A percentile compares a stretch with the other conserved stretches of the same genome.
Conservation (phyloP, 2,888 invertebrate species). For the Mylabris sibirica region DNA sequence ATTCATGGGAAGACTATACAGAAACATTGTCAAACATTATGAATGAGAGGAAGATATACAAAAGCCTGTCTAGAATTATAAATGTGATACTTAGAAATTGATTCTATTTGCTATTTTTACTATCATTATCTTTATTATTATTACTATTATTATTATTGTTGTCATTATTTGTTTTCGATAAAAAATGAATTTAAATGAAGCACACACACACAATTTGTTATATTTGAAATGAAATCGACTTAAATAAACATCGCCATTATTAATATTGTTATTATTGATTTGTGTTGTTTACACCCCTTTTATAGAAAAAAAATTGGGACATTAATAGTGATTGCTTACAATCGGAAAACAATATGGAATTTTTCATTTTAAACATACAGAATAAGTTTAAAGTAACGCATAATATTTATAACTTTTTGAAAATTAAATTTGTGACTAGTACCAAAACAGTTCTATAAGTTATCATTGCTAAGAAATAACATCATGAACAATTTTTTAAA, state of each 20-base stretch:
- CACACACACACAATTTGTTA: neutral
- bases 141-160: neutral
- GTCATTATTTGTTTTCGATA: neutral
- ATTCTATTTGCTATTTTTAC: conserved; percentile 44
- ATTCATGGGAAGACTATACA: conserved; percentile 49
- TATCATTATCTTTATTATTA: neutral
- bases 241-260: neutral
- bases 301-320: neutral
- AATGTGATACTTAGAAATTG: conserved; percentile 52
- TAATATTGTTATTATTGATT: conserved; percentile 8
- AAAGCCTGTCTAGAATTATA: conserved; percentile 56
- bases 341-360: too few species aligned
- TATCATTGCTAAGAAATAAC: too few species aligned
- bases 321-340: neutral
- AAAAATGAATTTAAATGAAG: neutral
- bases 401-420: too few species aligned
- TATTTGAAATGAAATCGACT: neutral
- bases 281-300: neutral
- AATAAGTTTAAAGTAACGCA: too few species aligned
- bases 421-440: too few species aligned
- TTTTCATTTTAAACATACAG: too few species aligned
- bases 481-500: too few species aligned
- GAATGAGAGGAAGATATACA: conserved; percentile 58
- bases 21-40: conserved; percentile 54
- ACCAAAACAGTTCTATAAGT: too few species aligned